phyloP scores from a whole-genome alignment of 2,113 vertebrate genomes.

The Galbula dea region DNA sequence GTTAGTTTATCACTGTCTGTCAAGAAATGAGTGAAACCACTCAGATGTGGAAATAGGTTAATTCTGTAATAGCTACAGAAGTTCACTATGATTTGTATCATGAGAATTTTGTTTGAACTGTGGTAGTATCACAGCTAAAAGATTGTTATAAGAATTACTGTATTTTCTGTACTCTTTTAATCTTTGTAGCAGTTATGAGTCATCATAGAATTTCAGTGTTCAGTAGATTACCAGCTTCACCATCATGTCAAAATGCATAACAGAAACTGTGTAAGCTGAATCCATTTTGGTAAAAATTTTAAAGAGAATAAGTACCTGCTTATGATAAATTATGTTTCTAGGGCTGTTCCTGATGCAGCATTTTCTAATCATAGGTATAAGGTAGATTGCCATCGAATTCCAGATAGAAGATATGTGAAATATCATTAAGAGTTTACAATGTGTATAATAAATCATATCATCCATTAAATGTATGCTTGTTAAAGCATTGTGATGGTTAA shows the following conservation, averaged over 20 bases:
- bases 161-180: slow-evolving; percentile 14
- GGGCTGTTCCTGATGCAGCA: neutral
- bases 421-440: slow-evolving; percentile 19
- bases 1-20: neutral
- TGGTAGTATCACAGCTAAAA: neutral
- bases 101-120: neutral
- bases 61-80: slow-evolving; percentile 17
- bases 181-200: slow-evolving; percentile 38
- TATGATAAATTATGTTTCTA: neutral
- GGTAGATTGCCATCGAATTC: neutral
- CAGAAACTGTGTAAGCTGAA: neutral
- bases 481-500: slow-evolving; percentile 6
- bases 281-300: neutral
- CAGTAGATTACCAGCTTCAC: neutral
- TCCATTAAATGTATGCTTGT: slow-evolving; percentile 32
- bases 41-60: neutral
- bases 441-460: slow-evolving; percentile 38
- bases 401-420: neutral
- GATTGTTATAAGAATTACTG: neutral
- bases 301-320: neutral
- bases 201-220: slow-evolving; percentile 17
- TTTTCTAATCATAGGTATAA: slow-evolving; percentile 18
- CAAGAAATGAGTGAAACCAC: neutral
- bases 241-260: neutral
- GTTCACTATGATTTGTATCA: neutral